Conservation (phyloP, 2,797 vertebrate genomes). For the Sus cebifrons region DNA sequence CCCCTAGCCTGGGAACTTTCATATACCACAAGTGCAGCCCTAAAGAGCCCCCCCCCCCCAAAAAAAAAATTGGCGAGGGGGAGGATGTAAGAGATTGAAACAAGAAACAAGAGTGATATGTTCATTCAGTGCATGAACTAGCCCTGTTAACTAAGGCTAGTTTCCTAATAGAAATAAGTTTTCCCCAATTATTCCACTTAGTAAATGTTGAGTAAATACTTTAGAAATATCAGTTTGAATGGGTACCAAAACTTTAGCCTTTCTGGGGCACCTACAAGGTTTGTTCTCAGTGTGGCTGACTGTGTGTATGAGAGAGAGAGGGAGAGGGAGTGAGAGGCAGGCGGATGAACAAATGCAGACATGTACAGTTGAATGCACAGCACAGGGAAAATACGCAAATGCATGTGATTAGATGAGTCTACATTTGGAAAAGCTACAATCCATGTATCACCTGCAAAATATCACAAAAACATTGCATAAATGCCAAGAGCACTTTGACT, state of each 20-base stretch:
- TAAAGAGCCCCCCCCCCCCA: no score
- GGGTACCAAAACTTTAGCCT: neutral
- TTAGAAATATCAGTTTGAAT: conserved; percentile 23
- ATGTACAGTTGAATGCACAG: neutral
- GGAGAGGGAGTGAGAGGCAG: neutral
- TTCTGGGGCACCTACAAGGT: neutral
- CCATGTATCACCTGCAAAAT: conserved; percentile 63
- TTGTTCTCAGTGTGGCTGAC: neutral
- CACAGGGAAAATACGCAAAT: neutral
- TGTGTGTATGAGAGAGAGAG: neutral
- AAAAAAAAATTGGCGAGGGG: no score
- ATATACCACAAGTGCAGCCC: no score
- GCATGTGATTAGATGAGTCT: neutral
- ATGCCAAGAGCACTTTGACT: conserved; percentile 45
- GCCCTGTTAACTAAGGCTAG: neutral
- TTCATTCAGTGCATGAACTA: neutral
- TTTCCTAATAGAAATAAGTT: conserved; percentile 28
- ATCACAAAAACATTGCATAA: conserved; percentile 57
- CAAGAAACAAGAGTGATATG: neutral
- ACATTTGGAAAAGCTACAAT: conserved; percentile 54
- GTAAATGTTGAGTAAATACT: conserved; percentile 37
- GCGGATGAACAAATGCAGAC: neutral
- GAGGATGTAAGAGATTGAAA: neutral
- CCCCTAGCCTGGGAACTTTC: no score
- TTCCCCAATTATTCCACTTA: neutral